Conservation (phyloP, 2,113 vertebrate species). For the Coptodon bakossiorum region DNA sequence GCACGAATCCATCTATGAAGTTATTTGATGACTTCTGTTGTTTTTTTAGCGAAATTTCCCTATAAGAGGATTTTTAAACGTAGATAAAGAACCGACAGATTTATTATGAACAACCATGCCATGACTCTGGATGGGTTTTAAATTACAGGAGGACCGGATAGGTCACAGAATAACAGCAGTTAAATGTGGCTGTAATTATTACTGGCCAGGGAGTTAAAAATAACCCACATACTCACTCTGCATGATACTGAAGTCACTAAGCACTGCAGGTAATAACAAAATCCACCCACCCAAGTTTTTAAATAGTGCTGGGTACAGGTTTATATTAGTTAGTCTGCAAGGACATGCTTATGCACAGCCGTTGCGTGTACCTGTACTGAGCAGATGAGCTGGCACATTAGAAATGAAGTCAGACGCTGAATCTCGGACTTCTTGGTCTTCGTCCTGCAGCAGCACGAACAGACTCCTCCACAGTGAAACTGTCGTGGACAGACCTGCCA, state of each 20-base stretch:
- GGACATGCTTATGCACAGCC: not conserved
- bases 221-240: not conserved
- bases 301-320: not conserved
- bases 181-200: not conserved
- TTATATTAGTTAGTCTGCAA: not conserved
- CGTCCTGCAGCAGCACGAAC: slow-evolving; percentile 85
- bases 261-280: not conserved
- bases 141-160: not conserved
- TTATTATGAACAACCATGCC: not conserved
- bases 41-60: not conserved
- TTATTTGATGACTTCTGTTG: not conserved
- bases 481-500: slow-evolving; percentile 76
- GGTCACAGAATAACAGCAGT: not conserved
- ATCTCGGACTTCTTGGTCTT: slow-evolving; percentile 83
- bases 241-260: not conserved
- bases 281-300: not conserved
- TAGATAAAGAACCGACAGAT: not conserved
- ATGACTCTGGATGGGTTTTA: not conserved
- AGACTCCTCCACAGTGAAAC: slow-evolving; percentile 83
- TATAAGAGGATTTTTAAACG: not conserved
- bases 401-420: slow-evolving; percentile 77
- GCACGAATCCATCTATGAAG: not conserved
- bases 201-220: not conserved
- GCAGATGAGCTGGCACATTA: slow-evolving; percentile 65
- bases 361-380: slow-evolving; percentile 69